Base-by-base conservation (phyloP, 2,888 invertebrate genomes). In the Laspeyria flexula region DNA sequence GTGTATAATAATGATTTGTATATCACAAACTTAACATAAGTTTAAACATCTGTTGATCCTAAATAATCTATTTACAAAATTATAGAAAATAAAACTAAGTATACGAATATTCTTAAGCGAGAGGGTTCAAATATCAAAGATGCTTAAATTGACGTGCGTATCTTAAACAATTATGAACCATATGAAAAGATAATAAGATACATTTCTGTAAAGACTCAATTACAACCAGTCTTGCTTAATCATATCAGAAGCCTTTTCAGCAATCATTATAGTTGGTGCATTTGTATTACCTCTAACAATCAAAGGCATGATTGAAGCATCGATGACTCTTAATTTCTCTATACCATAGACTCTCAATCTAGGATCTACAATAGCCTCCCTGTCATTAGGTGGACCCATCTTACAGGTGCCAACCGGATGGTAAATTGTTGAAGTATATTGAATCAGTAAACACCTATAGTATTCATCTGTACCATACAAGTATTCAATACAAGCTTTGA, bases 201-300 rank as follows among this genome's bases (percentile, higher is more conserved):
- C n/a, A n/a, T n/a, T n/a, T n/a, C n/a, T n/a, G n/a, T n/a, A n/a
- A n/a, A n/a, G n/a, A 25, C 25, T 25, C 1, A 25, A 7, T 25
- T 53, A 34, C 23, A 80, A 56, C 87, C 88, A 88, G 54, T 90
- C 88, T 72, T 95, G 93, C 75, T 96, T 96, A 42, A 96, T 95
- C 90, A 96, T 93, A 82, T 97, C 96, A 0, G 96, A 93, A 0
- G 94, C 96, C 67, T 96, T 96, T 76, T 97, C 97, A 0, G 94
- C 97, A 45, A 97, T 96, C 97, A 97, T 97, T 10, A 97, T 95
- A 0, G 95, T 94, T 0, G 97, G 96, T 0, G 96, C 97, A 79
- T 97, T 97, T 0, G 96, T 96, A 80, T 97, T 97, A 3, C 95
- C 96, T 72, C 93, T 82, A 0, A 94, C 88, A 57, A 95, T 93